A percentile compares a stretch with the other conserved stretches of the same genome.
Evolutionary conservation across 2,797 vertebrate species (phyloP).

Genomic region (Sebastes kiyomatsui): DNA sequence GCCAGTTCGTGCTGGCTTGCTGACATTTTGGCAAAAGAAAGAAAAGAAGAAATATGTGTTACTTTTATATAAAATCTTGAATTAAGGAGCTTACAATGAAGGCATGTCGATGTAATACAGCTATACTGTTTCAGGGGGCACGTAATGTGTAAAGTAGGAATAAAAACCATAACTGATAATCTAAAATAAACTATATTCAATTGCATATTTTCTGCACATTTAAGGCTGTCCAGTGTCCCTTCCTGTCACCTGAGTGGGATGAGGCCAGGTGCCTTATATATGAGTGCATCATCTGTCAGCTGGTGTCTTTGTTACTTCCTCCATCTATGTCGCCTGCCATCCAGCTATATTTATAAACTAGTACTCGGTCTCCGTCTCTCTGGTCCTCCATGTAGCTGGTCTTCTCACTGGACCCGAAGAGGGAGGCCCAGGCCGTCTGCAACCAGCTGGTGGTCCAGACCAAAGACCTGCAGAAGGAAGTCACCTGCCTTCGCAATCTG

Average conservation of each 20-base stretch:
- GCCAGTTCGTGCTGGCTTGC: neutral
- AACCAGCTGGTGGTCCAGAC: constrained; percentile 82
- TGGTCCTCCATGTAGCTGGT: constrained; percentile 79
- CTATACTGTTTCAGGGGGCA: neutral
- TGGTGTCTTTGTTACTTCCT: neutral
- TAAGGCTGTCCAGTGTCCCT: neutral
- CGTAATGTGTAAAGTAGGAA: neutral
- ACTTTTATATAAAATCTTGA: neutral
- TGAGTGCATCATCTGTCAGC: neutral
- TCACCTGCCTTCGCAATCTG: constrained; percentile 85
- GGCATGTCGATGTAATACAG: neutral
- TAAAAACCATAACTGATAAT: neutral
- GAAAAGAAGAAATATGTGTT: neutral
- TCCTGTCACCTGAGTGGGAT: neutral
- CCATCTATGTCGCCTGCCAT: neutral
- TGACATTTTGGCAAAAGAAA: neutral
- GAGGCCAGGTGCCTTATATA: neutral
- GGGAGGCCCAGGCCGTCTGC: constrained; percentile 82
- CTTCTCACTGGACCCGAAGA: constrained; percentile 86
- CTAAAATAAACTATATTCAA: neutral
- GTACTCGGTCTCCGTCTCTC: neutral
- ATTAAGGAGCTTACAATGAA: neutral
- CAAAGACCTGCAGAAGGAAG: constrained; percentile 87
- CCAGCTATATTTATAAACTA: neutral
- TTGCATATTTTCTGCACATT: neutral